Conservation (phyloP, 2,113 vertebrate species). For the Lagopus muta region DNA sequence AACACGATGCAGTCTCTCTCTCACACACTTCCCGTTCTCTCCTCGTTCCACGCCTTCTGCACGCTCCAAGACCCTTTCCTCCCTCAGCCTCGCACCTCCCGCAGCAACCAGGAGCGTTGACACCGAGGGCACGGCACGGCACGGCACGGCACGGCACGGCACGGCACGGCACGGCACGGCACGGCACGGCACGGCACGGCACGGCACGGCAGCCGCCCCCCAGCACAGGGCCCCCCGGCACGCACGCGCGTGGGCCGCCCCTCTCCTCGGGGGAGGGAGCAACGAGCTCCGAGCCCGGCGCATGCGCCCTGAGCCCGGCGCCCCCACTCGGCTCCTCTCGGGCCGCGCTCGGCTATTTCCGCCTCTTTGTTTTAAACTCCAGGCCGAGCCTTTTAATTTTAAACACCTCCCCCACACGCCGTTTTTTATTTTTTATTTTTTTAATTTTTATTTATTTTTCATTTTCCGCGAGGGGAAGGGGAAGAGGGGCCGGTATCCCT, state of each 20-base stretch:
- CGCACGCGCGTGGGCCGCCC: too few species aligned
- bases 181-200: too few species aligned
- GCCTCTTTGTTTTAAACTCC: constrained; percentile 85
- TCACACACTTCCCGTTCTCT: too few species aligned
- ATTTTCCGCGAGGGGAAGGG: neutral
- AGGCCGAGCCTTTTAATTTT: constrained; percentile 71
- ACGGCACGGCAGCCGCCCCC: too few species aligned
- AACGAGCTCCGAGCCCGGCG: neutral
- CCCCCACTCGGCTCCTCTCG: constrained; percentile 69
- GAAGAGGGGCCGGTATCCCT: neutral
- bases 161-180: too few species aligned
- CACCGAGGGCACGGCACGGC: too few species aligned
- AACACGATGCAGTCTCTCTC: too few species aligned
- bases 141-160: too few species aligned
- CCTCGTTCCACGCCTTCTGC: too few species aligned
- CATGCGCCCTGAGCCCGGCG: constrained; percentile 33
- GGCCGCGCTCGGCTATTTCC: constrained; percentile 77
- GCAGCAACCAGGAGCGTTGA: too few species aligned
- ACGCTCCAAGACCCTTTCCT: too few species aligned
- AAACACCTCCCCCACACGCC: neutral
- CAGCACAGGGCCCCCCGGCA: neutral
- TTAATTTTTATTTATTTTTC: neutral
- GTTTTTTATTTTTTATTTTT: neutral
- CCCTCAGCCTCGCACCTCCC: too few species aligned
- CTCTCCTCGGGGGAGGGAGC: neutral